Evolutionary conservation across 2,797 vertebrate species (phyloP).

Genomic region (Acanthurus tractus): DNA sequence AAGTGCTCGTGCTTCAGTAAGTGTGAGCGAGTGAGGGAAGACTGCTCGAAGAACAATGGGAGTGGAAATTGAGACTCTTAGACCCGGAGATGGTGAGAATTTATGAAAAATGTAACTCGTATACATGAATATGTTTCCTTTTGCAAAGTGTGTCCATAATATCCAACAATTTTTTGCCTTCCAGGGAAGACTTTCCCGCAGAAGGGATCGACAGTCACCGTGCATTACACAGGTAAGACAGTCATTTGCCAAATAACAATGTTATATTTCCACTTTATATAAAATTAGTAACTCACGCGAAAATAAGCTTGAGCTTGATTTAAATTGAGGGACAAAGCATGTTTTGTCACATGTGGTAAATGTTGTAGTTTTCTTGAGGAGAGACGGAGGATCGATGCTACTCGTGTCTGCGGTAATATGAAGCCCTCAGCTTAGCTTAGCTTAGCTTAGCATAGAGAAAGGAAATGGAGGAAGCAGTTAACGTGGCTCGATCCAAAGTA

Average conservation of each 20-base stretch:
- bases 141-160: no score
- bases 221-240: slow-evolving; percentile 75
- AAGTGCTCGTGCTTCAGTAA: not conserved
- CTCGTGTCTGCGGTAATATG: no score
- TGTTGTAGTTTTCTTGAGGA: no score
- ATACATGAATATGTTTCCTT: rapidly evolving
- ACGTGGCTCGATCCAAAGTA: not conserved
- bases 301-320: no score
- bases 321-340: no score
- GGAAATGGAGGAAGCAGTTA: not conserved
- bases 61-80: slow-evolving; percentile 48
- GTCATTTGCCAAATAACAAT: no score
- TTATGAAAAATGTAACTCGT: rapidly evolving
- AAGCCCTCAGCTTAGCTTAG: no score
- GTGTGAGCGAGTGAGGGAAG: not conserved
- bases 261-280: not conserved
- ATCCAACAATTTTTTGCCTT: not conserved
- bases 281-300: no score
- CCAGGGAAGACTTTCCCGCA: slow-evolving; percentile 42
- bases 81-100: slow-evolving; percentile 63
- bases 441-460: not conserved
- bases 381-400: no score
- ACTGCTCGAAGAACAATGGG: slow-evolving; percentile 71
- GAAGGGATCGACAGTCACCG: slow-evolving; percentile 10
- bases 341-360: no score